Evolutionary conservation across 2,113 vertebrate species (phyloP).

Genomic region (Balaenoptera acutorostrata): DNA sequence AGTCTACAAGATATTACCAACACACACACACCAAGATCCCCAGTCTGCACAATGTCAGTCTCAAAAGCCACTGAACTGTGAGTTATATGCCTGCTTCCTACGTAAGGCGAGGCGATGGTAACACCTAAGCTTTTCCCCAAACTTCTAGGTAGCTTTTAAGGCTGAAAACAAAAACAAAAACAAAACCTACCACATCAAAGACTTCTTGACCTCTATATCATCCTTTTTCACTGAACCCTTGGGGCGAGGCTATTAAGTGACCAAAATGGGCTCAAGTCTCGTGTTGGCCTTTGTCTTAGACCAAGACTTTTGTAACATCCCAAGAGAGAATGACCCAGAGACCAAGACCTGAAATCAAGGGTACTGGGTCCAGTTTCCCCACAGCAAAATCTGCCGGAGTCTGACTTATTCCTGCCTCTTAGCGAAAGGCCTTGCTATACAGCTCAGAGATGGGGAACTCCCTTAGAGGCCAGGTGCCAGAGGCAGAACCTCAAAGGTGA

Average conservation of each 20-base stretch:
- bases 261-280: neutral
- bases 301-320: neutral
- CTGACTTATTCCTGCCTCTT: neutral
- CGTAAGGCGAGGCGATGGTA: neutral
- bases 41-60: neutral
- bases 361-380: neutral
- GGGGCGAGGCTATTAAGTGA: neutral
- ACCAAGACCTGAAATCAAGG: neutral
- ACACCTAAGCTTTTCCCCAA: neutral
- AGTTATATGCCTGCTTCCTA: neutral
- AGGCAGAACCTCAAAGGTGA: neutral
- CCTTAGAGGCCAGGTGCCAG: too few species aligned
- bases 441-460: neutral
- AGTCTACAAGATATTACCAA: neutral
- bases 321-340: neutral
- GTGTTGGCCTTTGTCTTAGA: neutral
- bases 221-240: neutral
- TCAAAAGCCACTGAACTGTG: neutral
- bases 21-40: neutral
- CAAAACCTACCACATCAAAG: neutral
- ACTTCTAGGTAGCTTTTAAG: neutral
- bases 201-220: neutral
- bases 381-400: neutral
- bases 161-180: neutral
- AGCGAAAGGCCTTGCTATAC: neutral